These are phyloP conservation scores for Alloscopus bannaensis DNA, from an alignment of 2,888 invertebrate species.

Conservation along the genomic window DNA sequence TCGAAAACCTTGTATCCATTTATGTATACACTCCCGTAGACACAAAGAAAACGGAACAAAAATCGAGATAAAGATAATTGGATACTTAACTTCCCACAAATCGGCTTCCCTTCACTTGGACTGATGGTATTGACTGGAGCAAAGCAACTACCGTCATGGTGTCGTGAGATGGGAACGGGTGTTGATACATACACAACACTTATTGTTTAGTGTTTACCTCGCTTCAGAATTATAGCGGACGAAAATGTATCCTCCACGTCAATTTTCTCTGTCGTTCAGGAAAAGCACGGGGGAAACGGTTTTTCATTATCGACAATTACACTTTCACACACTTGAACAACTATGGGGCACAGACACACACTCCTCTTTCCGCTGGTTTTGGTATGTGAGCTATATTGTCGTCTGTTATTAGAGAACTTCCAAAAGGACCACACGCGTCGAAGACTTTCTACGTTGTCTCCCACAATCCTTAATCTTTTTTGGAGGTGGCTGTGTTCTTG, in stretches of 20 bases:
- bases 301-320: conserved; percentile 45
- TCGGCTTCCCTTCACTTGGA: conserved; percentile 35
- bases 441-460: too few species aligned
- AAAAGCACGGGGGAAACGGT: not conserved
- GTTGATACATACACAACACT: too few species aligned
- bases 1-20: not conserved
- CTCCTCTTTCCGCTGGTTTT: not conserved
- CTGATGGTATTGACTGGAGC: conserved; percentile 33
- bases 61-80: conserved; percentile 50
- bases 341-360: too few species aligned
- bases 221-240: too few species aligned
- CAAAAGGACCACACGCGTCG: too few species aligned
- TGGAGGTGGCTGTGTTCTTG: conserved; percentile 6
- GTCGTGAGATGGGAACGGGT: not conserved
- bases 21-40: not conserved
- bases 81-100: conserved; percentile 50
- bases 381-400: too few species aligned
- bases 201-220: too few species aligned
- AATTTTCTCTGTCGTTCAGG: not conserved
- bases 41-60: conserved; percentile 9
- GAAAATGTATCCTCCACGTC: too few species aligned
- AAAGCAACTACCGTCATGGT: not conserved
- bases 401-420: too few species aligned
- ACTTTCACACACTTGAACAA: conserved; percentile 35
- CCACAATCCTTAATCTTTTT: too few species aligned